phyloP scores from a whole-genome alignment of 2,888 invertebrate species.

The Eupeodes luniger region DNA sequence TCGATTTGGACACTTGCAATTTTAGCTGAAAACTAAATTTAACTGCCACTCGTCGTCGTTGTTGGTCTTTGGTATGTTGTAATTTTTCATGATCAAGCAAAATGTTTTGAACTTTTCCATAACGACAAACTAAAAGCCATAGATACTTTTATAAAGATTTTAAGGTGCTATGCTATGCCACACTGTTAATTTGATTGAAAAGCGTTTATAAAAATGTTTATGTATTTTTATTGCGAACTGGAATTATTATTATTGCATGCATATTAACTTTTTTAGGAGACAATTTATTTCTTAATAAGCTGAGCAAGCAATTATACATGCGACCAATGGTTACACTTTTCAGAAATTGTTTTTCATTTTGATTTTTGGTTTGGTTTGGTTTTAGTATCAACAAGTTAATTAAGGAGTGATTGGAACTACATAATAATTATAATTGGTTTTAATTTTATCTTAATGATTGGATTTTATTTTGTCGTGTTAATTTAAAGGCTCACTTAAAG shows the following conservation, averaged over 20 bases:
- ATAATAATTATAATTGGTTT: too few species aligned
- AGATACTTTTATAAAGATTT: not conserved
- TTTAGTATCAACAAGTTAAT: not conserved
- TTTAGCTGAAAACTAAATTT: constrained; percentile 17
- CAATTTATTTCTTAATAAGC: constrained; percentile 15
- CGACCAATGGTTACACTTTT: not conserved
- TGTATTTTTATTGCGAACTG: not conserved
- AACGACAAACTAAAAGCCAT: constrained; percentile 2
- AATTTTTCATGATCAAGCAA: constrained; percentile 1
- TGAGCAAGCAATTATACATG: not conserved
- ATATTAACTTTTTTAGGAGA: not conserved
- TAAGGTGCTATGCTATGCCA: constrained; percentile 5
- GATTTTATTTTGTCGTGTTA: too few species aligned
- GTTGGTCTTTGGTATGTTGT: constrained; percentile 6
- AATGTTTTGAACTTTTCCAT: not conserved
- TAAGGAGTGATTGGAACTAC: not conserved
- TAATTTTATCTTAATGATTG: too few species aligned
- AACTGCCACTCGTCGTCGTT: not conserved
- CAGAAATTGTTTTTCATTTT: not conserved
- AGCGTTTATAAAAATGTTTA: constrained; percentile 21
- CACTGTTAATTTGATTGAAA: constrained; percentile 55
- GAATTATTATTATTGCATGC: constrained; percentile 9
- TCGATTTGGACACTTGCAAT: not conserved
- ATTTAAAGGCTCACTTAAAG: too few species aligned
- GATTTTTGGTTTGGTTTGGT: not conserved